Evolutionary conservation across 2,888 invertebrate species (phyloP).

Genomic region (Aspidiotus destructor): DNA sequence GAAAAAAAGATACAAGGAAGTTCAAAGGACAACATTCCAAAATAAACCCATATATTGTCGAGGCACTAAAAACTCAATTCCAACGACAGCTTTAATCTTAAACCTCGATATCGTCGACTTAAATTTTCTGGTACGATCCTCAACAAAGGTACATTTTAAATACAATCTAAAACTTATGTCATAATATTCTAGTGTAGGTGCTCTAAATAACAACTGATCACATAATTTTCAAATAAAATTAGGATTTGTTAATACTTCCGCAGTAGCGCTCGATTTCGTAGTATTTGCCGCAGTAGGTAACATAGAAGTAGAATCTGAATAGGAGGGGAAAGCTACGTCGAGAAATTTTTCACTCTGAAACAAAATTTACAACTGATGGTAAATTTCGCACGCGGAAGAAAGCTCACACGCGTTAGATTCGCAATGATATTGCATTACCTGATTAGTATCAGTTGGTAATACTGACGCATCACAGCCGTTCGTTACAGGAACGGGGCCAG

Average conservation of each 20-base stretch:
- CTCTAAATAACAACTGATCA: constrained; percentile 21
- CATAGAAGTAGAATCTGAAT: constrained; percentile 26
- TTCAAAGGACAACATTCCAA: not conserved
- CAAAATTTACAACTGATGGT: not conserved
- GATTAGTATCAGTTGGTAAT: constrained; percentile 19
- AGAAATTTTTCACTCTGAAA: constrained; percentile 8
- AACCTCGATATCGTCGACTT: not conserved
- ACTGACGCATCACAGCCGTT: constrained; percentile 11
- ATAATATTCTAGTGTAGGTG: not conserved
- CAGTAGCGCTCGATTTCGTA: constrained; percentile 19
- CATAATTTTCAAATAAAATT: constrained; percentile 21
- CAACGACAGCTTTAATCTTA: not conserved
- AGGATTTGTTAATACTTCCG: constrained; percentile 26
- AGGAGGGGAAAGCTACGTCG: constrained; percentile 20
- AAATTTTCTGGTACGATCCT: too few species aligned
- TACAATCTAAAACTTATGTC: too few species aligned
- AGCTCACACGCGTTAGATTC: not conserved
- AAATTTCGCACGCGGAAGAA: not conserved
- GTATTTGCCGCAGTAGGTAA: constrained; percentile 25
- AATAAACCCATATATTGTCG: not conserved
- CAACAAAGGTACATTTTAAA: too few species aligned
- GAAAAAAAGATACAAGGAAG: not conserved
- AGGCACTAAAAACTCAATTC: not conserved
- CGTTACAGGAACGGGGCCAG: constrained; percentile 9
- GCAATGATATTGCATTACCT: not conserved